Base-by-base conservation (phyloP, 1,140 invertebrate species). In the Heliconius hermathena region DNA sequence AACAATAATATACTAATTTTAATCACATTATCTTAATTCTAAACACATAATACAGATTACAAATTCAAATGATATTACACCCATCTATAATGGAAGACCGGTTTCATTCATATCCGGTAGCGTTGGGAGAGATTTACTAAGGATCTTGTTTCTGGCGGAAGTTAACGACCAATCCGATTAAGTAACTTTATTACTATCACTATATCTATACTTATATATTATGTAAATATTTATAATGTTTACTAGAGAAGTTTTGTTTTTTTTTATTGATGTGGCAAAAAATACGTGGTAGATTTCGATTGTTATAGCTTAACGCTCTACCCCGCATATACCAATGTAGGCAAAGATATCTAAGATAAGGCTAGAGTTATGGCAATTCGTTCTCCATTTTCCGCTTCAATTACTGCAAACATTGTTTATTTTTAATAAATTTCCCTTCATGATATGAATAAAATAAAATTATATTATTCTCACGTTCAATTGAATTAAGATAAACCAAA, bases 141-240 rank as follows among this genome's bases (percentile, higher is more conserved):
- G 60, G 22, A 66, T 66, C 60, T 66, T 29, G 60, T 66, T 66
- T 66, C 60, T 66, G 26, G 26, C 60, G 60, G 60, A 66, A 66
- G n/a, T 22, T 57, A 57, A 57, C 54, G 8, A 26, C n/a, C 20
- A 22, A 66, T 29, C 22, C 22, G 60, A 66, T 66, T 66, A 66
- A 66, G 26, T 66, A 66, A 66, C 26, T 66, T 29, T 60, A 60
- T 60, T 16, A 29, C 26, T 29, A n/a, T 66, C 60, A 5, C 26
- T 29, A 66, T 29, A 29, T 66, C 3, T 66, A 26, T 18, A 57
- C 3, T 2, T 29, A 29, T 66, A 46, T 46, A 16, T 46, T 46
- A 46, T 46, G 26, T 29, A 16, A 66, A 66, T 66, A 66, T 66
- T 26, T 4, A 13, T 66, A 66, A 66, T 16, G n/a, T n/a, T 8